Base-by-base conservation (phyloP, 2,113 vertebrate genomes). In the Acrocephalus kingi region DNA sequence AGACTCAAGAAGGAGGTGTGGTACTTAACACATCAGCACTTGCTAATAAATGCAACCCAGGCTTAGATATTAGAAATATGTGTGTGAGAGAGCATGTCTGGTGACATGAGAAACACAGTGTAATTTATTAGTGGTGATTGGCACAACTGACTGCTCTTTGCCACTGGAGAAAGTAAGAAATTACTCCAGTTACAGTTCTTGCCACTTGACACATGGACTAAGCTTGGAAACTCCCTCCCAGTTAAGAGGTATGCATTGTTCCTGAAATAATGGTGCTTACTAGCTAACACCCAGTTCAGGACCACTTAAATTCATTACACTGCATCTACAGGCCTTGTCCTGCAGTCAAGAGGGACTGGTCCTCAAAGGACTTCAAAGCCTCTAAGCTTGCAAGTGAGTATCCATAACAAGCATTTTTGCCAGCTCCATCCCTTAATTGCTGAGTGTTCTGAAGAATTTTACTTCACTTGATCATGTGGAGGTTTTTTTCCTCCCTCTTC, bases 11-110 rank as follows among this genome's bases (percentile, higher is more conserved):
- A 89, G 87, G 82, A 96, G 92, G 86, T 92, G 93, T 86, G 79
- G 83, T 74, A 54, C 88, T 96, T 94, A 68, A 90, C 90, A 92
- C 80, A 93, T 96, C 93, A 96, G 56, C 92, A 93, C 93, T 92
- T 93, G 64, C 41, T 93, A 96, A 87, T 95, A 95, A 96, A 84
- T 62, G 37, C 25, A 63, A 56, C 21, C 28, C 52, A 51, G 52
- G n/a, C 49, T 81, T 49, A 86, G 85, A 59, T 88, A 90, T 75
- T 86, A 84, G 68, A 93, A 93, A 74, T 46, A 79, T 63, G 66
- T 84, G 75, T 72, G 64, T 11, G 67, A 85, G 39, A 66, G 49
- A 94, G 55, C 39, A 17, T 59, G 64, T 71, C 76, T 92, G 58
- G 64, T 84, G 76, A 91, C 89, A 87, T 89, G 68, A 71, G 59